Conservation (phyloP, 2,797 vertebrate genomes). For the Paramormyrops hopkinsi region DNA sequence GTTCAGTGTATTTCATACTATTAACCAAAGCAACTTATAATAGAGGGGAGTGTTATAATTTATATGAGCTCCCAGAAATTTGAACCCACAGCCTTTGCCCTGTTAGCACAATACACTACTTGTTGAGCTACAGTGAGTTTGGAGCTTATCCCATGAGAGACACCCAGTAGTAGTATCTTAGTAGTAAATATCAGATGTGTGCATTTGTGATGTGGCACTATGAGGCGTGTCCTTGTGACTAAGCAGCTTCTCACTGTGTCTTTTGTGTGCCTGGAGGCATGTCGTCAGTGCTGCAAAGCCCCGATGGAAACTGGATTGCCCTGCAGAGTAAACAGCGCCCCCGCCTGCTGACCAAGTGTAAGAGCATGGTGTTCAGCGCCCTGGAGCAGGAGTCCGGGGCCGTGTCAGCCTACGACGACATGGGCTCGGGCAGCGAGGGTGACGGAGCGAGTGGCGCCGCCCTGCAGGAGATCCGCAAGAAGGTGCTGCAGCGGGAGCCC, state of each 20-base stretch:
- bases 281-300: constrained; percentile 69
- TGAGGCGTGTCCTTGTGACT: not conserved
- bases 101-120: not conserved
- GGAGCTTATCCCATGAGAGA: not conserved
- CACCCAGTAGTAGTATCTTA: not conserved
- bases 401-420: constrained; percentile 79
- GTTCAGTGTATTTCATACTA: not conserved
- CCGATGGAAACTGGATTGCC: constrained; percentile 93
- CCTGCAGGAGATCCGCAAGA: constrained; percentile 50
- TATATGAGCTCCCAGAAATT: not conserved
- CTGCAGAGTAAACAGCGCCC: constrained; percentile 70
- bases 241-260: not conserved
- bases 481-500: constrained; percentile 61
- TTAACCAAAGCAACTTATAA: not conserved
- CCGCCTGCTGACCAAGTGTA: constrained; percentile 75
- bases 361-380: constrained; percentile 73
- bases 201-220: not conserved
- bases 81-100: not conserved
- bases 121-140: not conserved
- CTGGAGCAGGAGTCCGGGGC: constrained; percentile 76
- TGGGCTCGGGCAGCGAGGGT: constrained; percentile 77
- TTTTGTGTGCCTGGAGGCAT: constrained; percentile 42
- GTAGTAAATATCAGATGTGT: not conserved
- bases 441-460: constrained; percentile 61
- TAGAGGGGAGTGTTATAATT: not conserved